Evolutionary conservation across 2,888 invertebrate species (phyloP).

Genomic region (Agrotis ipsilon): DNA sequence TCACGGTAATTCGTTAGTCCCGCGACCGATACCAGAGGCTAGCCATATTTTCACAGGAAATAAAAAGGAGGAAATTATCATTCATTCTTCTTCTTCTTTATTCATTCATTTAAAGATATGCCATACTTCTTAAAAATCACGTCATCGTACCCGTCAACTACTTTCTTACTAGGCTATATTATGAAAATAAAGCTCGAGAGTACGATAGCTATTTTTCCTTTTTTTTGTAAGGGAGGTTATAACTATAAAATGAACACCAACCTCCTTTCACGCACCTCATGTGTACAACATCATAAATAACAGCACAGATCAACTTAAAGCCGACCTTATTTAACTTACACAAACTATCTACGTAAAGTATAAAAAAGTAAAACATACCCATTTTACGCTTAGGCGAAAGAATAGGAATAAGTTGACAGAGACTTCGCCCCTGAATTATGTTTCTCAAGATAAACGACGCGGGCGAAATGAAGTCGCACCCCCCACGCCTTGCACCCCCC

Average conservation of each 20-base stretch:
- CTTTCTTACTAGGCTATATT: too few species aligned
- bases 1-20: too few species aligned
- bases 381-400: constrained; percentile 90
- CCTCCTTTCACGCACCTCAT: constrained; percentile 18
- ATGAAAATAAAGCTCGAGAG: too few species aligned
- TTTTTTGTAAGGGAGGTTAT: neutral
- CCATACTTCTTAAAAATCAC: too few species aligned
- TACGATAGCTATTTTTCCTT: neutral
- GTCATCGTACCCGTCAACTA: too few species aligned
- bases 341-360: constrained; percentile 58
- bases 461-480: constrained; percentile 94
- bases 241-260: constrained; percentile 16
- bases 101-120: too few species aligned
- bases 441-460: constrained; percentile 94
- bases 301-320: constrained; percentile 49
- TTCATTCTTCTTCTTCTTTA: too few species aligned
- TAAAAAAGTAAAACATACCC: constrained; percentile 82
- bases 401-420: constrained; percentile 92
- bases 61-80: too few species aligned
- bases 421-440: constrained; percentile 92
- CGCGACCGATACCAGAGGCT: too few species aligned
- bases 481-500: constrained; percentile 70
- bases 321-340: constrained; percentile 46
- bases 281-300: constrained; percentile 47
- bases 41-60: too few species aligned